Evolutionary conservation across 2,888 invertebrate genomes (phyloP).

Genomic region (Fragum sueziense): DNA sequence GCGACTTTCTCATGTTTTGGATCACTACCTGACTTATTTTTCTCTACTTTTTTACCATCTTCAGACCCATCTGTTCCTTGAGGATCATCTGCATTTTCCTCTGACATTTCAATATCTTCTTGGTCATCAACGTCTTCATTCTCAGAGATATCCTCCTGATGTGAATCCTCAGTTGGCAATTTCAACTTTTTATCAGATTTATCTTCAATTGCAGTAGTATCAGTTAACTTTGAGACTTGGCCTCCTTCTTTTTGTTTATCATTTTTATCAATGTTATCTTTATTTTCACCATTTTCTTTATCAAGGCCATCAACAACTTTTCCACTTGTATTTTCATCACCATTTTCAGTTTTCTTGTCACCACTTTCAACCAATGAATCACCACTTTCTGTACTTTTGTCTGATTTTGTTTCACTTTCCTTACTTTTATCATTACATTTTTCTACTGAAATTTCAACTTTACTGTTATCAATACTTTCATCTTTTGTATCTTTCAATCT

Average conservation of each 20-base stretch:
- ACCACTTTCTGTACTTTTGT: background rate
- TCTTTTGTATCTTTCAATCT: background rate
- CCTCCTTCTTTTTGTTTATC: too few species aligned
- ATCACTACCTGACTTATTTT: background rate
- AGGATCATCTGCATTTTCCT: background rate
- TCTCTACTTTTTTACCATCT: constrained; percentile 39
- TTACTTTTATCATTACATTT: background rate
- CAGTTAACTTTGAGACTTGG: too few species aligned
- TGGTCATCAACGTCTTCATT: background rate
- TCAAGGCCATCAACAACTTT: background rate
- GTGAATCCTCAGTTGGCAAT: too few species aligned
- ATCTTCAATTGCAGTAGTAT: too few species aligned
- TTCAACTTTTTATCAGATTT: too few species aligned
- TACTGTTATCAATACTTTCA: background rate
- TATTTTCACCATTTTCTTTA: background rate
- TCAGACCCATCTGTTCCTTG: background rate
- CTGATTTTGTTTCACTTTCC: background rate
- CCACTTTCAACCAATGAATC: background rate
- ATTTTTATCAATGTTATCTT: background rate
- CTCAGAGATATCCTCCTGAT: background rate
- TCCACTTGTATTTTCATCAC: background rate
- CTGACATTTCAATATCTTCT: background rate
- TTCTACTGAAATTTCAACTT: too few species aligned
- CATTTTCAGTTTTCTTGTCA: background rate
- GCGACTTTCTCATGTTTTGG: background rate